Evolutionary conservation across 2,797 vertebrate genomes (phyloP), one percentile per base, ranked within the genome.

Genomic region (Eulemur rubriventer): DNA sequence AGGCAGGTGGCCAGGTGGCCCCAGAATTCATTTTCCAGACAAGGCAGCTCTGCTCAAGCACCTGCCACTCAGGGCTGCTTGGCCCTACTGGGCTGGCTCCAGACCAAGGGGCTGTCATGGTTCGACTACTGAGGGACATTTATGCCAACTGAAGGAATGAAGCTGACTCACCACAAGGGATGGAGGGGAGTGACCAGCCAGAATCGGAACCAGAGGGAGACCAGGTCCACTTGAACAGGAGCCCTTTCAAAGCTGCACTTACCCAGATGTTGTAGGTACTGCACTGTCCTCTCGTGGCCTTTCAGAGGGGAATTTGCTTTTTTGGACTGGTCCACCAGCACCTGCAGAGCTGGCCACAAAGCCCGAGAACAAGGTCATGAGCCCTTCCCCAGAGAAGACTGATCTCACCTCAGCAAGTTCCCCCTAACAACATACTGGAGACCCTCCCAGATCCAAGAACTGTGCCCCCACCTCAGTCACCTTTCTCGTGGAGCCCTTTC

Each of bases 241-340:
- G 33, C 7, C 35, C 41, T 69, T 78, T 65, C 52, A 30, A 20
- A 41, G 84, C 4, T 57, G 59, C 24, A 84, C 97, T 99, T 92
- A 99, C 99, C 99, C 73, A 99, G 98, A 98, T 99, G 99, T 88
- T 99, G 99, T 81, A 99, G 99, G 97, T 99, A 99, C 88, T 99
- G 99, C 88, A 99, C 99, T 1, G 99, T 99, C 96, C 99, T 99
- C 98, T 99, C 99, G 2, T 99, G 99, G 94, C 99, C 99, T 98
- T 99, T 99, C 98, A 99, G 98, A 5, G 99, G 99, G 0, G 99
- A 99, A 98, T 99, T 99, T 67, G 99, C 99, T 98, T 99, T 99
- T 93, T 99, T 99, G 83, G 99, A 99, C 97, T 99, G 99, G 98
- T 99, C 99, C 98, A 99, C 98, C 70, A 99, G 98, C 59, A 99